Conservation (phyloP, 2,113 vertebrate genomes). For the Terrapene triunguis region DNA sequence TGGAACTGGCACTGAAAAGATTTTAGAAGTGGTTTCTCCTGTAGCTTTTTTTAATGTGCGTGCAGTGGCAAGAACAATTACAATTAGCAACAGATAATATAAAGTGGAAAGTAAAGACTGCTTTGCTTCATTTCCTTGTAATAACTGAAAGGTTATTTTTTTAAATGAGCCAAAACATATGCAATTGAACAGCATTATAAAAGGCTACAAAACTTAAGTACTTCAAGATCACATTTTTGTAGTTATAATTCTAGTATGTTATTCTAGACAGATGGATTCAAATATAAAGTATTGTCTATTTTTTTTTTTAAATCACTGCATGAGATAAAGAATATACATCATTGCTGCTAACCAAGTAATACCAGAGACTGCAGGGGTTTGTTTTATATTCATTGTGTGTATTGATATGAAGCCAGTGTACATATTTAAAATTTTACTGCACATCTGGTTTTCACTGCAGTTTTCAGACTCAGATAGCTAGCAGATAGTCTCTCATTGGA, state of each 20-base stretch:
- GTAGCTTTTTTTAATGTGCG: constrained; percentile 48
- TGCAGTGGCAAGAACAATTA: constrained; percentile 35
- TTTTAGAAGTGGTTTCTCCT: constrained; percentile 42
- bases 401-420: background rate
- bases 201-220: constrained; percentile 44
- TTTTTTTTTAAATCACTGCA: constrained; percentile 1
- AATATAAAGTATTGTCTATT: background rate
- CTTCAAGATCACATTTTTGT: constrained; percentile 32
- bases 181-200: constrained; percentile 3
- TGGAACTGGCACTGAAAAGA: constrained; percentile 31
- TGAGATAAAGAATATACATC: background rate
- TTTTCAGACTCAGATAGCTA: constrained; percentile 6
- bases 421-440: constrained; percentile 55
- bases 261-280: constrained; percentile 17
- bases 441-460: constrained; percentile 26
- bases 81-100: constrained; percentile 42
- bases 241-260: background rate
- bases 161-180: background rate
- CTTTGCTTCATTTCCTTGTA: constrained; percentile 42
- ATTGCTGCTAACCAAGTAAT: background rate
- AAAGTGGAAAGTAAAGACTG: constrained; percentile 12
- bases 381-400: background rate
- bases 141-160: constrained; percentile 1
- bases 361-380: constrained; percentile 8
- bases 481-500: background rate